Conservation (phyloP, 2,888 invertebrate species). For the Hyposoter didymator region DNA sequence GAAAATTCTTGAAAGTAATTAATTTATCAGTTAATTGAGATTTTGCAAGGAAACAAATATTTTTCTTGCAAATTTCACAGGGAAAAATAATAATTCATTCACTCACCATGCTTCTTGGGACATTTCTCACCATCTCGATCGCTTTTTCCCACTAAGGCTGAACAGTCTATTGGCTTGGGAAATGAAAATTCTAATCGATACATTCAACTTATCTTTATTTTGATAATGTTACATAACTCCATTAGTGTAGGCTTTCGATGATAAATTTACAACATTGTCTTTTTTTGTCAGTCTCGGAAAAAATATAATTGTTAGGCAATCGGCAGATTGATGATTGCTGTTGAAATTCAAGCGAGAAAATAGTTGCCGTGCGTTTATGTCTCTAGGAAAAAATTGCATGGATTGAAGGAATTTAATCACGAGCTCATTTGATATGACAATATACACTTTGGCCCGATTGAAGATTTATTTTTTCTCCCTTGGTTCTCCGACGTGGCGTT, state of each 20-base stretch:
- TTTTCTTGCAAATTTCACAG: too few relatives aligned
- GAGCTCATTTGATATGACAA: constrained; percentile 9
- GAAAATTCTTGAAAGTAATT: too few relatives aligned
- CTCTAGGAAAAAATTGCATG: neutral
- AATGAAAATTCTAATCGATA: constrained; percentile 10
- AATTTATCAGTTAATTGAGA: too few relatives aligned
- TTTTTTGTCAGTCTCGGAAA: constrained; percentile 49
- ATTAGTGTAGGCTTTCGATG: constrained; percentile 55
- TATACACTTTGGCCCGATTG: neutral
- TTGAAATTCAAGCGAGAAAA: neutral
- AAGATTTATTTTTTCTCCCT: neutral
- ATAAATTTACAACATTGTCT: constrained; percentile 55
- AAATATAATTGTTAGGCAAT: constrained; percentile 9
- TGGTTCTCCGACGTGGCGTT: neutral
- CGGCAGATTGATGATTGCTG: neutral
- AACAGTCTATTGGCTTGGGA: too few relatives aligned
- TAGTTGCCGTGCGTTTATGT: neutral
- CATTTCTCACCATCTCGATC: neutral
- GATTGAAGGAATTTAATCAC: neutral
- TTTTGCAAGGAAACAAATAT: too few relatives aligned
- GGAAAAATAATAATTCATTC: too few relatives aligned
- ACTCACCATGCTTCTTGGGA: too few relatives aligned
- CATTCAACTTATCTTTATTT: constrained; percentile 65
- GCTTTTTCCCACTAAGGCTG: too few relatives aligned
- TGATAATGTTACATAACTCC: constrained; percentile 59